phyloP scores from a whole-genome alignment of 2,113 vertebrate genomes.

The Fregata magnificens region DNA sequence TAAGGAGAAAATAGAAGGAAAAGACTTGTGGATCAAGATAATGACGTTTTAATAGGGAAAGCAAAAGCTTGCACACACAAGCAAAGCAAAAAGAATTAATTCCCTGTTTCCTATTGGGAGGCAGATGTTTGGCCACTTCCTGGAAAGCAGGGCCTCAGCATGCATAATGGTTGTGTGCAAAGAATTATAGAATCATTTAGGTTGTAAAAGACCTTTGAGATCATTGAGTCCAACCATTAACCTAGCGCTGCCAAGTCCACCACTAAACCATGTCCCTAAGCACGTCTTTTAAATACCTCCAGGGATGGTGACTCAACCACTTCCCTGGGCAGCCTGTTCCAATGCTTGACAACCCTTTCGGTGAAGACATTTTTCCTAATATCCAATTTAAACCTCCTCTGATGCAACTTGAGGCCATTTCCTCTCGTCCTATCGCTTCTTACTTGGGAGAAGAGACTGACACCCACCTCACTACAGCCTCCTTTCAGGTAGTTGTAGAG shows the following conservation, averaged over 20 bases:
- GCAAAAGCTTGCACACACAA: background rate
- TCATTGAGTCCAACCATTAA: background rate
- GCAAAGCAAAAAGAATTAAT: background rate
- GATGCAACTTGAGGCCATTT: background rate
- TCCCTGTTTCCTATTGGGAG: background rate
- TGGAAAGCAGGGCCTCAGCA: background rate
- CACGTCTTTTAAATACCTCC: background rate
- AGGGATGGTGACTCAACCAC: background rate
- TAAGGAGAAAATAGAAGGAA: background rate
- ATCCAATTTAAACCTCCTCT: background rate
- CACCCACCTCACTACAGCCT: background rate
- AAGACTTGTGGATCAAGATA: background rate
- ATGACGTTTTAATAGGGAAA: background rate
- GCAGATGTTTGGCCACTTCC: background rate
- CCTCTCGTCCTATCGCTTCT: background rate
- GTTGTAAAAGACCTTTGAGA: background rate
- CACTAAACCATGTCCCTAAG: background rate
- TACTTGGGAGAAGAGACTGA: background rate
- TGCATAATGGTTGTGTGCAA: background rate
- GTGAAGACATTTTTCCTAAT: background rate
- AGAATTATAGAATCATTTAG: fast-evolving
- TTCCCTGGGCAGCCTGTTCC: background rate
- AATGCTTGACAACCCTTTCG: background rate
- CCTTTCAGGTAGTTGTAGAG: background rate
- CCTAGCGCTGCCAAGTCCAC: background rate